Percentiles rank a stretch among this genome's conserved stretches.
These are phyloP conservation scores for Semnornis frantzii DNA, from an alignment of 2,113 vertebrate genomes.

Conservation along the genomic window DNA sequence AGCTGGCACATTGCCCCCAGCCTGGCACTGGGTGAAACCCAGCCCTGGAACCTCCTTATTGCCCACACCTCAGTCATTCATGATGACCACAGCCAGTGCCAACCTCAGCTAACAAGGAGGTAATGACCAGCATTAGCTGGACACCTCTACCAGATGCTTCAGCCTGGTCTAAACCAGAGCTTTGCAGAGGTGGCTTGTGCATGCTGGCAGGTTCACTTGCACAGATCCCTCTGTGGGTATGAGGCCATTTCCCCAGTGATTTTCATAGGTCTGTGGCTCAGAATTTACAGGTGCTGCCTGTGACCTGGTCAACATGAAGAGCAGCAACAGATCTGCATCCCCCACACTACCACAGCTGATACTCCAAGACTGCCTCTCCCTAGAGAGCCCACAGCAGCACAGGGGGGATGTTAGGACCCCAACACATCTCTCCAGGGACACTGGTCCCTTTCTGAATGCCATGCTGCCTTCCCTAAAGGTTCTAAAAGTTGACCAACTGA, in stretches of 20 bases:
- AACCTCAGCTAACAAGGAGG: not conserved
- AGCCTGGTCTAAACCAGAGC: not conserved
- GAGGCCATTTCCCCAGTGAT: not conserved
- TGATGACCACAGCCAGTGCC: not conserved
- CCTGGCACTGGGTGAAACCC: fast-evolving
- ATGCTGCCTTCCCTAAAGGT: not conserved
- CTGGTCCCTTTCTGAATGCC: not conserved
- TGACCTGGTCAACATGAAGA: not conserved
- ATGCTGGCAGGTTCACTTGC: not conserved
- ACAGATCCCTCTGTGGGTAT: not conserved
- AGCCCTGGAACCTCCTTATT: not conserved
- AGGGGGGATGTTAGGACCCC: not conserved
- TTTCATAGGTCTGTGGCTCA: not conserved
- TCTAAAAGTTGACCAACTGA: not conserved
- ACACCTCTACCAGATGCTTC: not conserved
- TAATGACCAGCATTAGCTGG: not conserved
- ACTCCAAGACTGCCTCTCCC: not conserved
- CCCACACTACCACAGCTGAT: not conserved
- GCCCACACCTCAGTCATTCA: not conserved
- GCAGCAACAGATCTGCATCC: not conserved
- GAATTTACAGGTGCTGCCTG: not conserved
- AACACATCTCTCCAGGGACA: not conserved
- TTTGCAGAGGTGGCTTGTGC: not conserved
- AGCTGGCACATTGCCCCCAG: not conserved
- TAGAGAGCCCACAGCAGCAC: fast-evolving